These are phyloP conservation scores for Dasyprocta punctata DNA, from an alignment of 2,113 vertebrate genomes.

Conservation along the genomic window DNA sequence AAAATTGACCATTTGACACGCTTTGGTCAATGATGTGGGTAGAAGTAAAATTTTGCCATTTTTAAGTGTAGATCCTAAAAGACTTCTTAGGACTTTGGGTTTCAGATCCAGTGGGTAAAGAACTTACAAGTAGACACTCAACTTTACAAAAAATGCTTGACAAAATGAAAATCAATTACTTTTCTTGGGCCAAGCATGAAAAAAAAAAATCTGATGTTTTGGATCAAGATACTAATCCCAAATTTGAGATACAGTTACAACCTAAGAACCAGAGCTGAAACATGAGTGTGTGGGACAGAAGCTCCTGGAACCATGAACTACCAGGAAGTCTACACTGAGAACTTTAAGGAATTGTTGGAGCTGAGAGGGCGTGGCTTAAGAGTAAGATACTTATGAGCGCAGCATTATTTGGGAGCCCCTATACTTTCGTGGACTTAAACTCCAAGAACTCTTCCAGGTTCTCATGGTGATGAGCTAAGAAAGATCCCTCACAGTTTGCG, in stretches of 20 bases:
- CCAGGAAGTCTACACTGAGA: background rate
- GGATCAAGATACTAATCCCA: background rate
- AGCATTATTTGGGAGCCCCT: too few relatives aligned
- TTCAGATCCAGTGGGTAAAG: background rate
- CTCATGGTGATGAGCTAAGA: background rate
- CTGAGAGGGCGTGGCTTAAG: background rate
- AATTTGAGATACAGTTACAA: background rate
- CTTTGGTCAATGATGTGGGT: background rate
- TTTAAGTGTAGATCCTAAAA: background rate
- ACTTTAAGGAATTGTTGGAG: background rate
- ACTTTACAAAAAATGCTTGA: background rate
- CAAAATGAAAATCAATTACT: background rate
- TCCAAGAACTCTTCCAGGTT: background rate
- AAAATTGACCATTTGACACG: background rate
- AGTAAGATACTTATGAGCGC: background rate
- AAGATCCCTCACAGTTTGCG: background rate
- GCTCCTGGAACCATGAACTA: background rate
- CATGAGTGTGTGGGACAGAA: background rate
- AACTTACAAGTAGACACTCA: background rate
- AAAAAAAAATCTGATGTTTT: background rate
- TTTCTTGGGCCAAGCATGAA: background rate
- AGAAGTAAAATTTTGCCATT: background rate
- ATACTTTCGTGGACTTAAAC: background rate
- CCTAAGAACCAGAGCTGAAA: background rate
- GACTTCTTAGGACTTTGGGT: background rate